Conservation (phyloP, 2,797 vertebrate species). For the Cheracebus regulus region DNA sequence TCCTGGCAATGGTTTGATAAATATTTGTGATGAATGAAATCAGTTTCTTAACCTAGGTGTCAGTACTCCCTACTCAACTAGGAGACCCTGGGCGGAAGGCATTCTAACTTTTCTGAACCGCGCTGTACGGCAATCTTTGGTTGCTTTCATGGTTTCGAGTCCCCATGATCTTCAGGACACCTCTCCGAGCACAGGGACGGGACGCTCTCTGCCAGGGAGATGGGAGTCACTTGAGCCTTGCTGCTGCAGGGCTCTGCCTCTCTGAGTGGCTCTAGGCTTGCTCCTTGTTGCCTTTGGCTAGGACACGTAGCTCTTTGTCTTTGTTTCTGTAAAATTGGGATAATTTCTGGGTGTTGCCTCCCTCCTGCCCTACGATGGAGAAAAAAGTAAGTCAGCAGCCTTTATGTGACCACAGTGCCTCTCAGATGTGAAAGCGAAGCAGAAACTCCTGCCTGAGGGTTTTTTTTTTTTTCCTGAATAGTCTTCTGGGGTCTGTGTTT, state of each 20-base stretch:
- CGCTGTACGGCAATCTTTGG: neutral
- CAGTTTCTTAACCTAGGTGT: neutral
- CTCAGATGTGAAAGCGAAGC: neutral
- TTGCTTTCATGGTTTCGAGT: neutral
- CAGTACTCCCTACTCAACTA: neutral
- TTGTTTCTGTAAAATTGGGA: constrained; percentile 54
- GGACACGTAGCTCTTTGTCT: constrained; percentile 48
- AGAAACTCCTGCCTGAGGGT: neutral
- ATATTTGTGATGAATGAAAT: constrained; percentile 36
- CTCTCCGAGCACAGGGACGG: neutral
- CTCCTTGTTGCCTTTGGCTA: constrained; percentile 8
- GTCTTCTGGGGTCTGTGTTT: neutral
- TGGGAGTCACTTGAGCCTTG: neutral
- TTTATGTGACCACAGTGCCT: neutral
- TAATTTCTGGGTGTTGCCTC: constrained; percentile 63
- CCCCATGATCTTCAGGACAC: neutral
- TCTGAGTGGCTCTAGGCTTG: neutral
- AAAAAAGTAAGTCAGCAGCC: neutral
- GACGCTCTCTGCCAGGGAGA: neutral
- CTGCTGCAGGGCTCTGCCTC: neutral
- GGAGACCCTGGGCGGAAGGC: neutral
- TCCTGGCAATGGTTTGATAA: constrained; percentile 11
- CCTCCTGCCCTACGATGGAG: neutral
- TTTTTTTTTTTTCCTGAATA: neutral
- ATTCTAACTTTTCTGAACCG: neutral